Evolutionary conservation across 2,797 vertebrate genomes (phyloP).

Genomic region (Monodelphis domestica): DNA sequence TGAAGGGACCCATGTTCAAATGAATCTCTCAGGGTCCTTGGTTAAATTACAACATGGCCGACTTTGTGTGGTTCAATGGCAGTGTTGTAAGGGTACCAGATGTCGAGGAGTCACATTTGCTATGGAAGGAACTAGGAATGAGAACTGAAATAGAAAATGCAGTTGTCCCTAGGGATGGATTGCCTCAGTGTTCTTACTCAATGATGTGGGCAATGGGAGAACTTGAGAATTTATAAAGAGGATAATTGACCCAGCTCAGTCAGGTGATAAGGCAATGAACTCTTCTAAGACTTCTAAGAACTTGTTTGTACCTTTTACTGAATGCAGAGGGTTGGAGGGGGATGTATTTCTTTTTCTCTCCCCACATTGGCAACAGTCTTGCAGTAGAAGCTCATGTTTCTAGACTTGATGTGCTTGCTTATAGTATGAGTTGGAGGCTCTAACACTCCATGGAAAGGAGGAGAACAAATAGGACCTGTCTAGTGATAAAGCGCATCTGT

Average conservation of each 20-base stretch:
- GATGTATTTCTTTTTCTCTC: not conserved
- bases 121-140: not conserved
- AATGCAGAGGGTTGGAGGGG: not conserved
- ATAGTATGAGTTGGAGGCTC: not conserved
- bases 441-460: not conserved
- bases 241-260: not conserved
- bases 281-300: not conserved
- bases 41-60: not conserved
- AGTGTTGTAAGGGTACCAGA: not conserved
- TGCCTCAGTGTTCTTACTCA: not conserved
- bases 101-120: not conserved
- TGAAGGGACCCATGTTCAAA: not conserved
- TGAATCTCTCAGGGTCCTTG: not conserved
- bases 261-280: not conserved
- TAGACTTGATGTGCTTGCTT: not conserved
- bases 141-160: not conserved
- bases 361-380: not conserved
- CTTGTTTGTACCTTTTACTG: not conserved
- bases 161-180: not conserved
- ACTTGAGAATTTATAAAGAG: not conserved
- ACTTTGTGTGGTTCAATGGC: not conserved
- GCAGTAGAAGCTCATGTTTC: not conserved
- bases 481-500: not conserved
- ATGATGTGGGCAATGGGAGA: not conserved
- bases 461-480: no score